A percentile compares a stretch with the other conserved stretches of the same genome.
phyloP scores from a whole-genome alignment of 2,888 invertebrate genomes.

The Apomyelois bistriatella region DNA sequence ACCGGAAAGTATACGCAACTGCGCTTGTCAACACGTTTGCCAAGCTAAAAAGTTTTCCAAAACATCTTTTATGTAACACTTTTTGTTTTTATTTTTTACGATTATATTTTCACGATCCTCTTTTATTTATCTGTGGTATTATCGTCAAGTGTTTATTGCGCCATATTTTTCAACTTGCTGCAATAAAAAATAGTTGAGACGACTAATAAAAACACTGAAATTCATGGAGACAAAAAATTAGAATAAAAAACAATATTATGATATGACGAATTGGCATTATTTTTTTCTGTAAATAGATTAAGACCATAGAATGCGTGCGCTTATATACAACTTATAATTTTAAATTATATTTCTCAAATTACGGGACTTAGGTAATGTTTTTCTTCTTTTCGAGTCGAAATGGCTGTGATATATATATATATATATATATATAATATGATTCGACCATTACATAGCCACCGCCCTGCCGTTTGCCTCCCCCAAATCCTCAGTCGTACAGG shows the following conservation, averaged over 20 bases:
- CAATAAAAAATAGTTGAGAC: conserved; percentile 5
- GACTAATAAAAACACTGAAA: conserved; percentile 6
- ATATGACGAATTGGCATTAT: no score
- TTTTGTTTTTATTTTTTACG: neutral
- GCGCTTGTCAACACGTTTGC: neutral
- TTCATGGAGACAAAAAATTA: neutral
- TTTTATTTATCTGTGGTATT: conserved; percentile 4
- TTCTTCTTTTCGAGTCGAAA: no score
- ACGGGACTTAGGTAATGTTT: no score
- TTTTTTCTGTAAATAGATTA: no score
- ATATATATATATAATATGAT: no score
- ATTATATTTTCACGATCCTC: neutral
- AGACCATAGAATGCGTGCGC: no score
- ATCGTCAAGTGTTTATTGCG: conserved; percentile 9
- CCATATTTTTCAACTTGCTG: conserved; percentile 9
- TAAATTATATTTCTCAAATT: no score
- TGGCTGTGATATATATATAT: no score
- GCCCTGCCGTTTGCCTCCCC: no score
- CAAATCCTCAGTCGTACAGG: no score
- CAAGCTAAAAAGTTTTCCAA: neutral
- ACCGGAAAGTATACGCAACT: neutral
- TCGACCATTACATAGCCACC: no score
- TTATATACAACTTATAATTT: no score
- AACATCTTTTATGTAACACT: neutral
- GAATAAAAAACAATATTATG: neutral